Evolutionary conservation across 2,888 invertebrate species (phyloP).

Genomic region (Eilema griseolum): DNA sequence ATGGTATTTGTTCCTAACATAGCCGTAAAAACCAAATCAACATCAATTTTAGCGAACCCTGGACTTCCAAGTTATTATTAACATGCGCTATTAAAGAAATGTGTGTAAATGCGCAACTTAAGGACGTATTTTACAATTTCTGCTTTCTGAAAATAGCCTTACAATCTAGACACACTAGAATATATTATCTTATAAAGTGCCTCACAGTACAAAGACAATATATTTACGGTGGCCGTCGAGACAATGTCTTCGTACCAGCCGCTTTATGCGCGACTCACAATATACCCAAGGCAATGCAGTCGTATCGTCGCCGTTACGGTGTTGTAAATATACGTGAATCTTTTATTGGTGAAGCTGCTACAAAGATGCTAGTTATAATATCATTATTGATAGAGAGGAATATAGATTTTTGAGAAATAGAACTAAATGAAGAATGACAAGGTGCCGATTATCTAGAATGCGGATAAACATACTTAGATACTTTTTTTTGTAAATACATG

Average conservation of each 20-base stretch:
- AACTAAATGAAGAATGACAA: neutral
- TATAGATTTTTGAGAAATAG: neutral
- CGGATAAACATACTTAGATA: too few species aligned
- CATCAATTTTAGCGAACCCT: too few species aligned
- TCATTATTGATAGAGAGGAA: slow-evolving; percentile 11
- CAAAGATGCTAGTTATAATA: slow-evolving; percentile 21
- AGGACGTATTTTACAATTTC: neutral
- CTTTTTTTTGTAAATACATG: too few species aligned
- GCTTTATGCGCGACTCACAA: slow-evolving; percentile 16
- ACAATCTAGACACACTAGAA: neutral
- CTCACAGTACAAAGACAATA: slow-evolving; percentile 12
- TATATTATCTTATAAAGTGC: neutral
- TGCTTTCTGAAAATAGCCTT: neutral
- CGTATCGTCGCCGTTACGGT: slow-evolving; percentile 21
- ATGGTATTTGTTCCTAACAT: too few species aligned
- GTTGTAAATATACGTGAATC: slow-evolving; percentile 24
- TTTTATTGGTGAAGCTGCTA: slow-evolving; percentile 23
- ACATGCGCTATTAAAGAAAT: too few species aligned
- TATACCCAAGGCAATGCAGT: slow-evolving; percentile 14
- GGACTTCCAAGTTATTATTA: too few species aligned
- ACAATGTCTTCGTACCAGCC: slow-evolving; percentile 12
- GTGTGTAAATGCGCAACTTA: neutral
- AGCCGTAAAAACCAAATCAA: too few species aligned
- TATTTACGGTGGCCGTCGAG: slow-evolving; percentile 29
- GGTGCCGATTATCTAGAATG: too few species aligned